Evolutionary conservation across 2,797 vertebrate species (phyloP), one percentile per base, ranked within the genome.

Genomic region (Kryptolebias ocellatus): DNA sequence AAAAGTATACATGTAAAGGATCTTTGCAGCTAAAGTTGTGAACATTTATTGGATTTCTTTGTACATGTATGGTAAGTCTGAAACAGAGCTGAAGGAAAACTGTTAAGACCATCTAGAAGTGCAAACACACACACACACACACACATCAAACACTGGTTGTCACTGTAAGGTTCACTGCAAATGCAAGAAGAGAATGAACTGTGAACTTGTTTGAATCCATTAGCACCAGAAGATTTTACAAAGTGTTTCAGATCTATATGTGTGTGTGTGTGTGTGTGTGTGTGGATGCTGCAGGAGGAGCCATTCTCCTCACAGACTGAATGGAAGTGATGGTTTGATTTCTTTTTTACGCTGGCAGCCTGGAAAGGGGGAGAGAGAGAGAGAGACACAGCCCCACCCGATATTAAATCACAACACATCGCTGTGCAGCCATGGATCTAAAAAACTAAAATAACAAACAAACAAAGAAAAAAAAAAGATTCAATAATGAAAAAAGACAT

Each of bases 381-480:
- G 63, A 53, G 50, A 53, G 55, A 74, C 15, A 60, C 31, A 70
- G 84, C 88, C 90, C 83, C 88, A 89, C 87, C 87, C 87, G n/a
- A 70, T 70, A 60, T 69, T 72, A 56, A 24, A 68, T 64, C 54
- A 49, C 7, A 49, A 60, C 63, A 76, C 44, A 74, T 67, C 63
- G 34, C 55, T 83, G 74, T 81, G 62, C 60, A 78, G 52, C 55
- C 54, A 0, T 18, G 34, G 29, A 17, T 57, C 7, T 3, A 14
- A 44, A 6, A 71, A 52, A 70, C 20, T 24, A 24, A 24, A 24
- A 24, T 1, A 24, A 24, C 20, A 24, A 24, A 24, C 20, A 24
- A 75, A 50, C 58, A 79, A 69, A 55, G 10, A 49, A 53, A 14
- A 14, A 14, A 37, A 37, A 37, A 1, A 37, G 10, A 37, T 10